phyloP scores from a whole-genome alignment of 2,113 vertebrate genomes.

The Menidia beryllina region DNA sequence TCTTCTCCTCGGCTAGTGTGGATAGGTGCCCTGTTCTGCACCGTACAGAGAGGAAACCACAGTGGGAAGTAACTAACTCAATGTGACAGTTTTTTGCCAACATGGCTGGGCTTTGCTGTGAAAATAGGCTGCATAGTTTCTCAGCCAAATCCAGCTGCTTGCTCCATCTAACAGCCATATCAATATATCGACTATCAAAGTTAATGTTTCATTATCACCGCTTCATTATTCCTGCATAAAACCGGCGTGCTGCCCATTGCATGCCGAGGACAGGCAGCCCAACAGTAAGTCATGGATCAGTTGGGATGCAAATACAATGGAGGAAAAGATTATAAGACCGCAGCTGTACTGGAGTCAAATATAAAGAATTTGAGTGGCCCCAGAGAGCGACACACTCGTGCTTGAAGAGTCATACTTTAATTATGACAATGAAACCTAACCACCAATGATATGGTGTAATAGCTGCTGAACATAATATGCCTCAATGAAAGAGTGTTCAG shows the following conservation, averaged over 20 bases:
- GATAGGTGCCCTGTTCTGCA: constrained; percentile 1
- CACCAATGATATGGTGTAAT: constrained; percentile 14
- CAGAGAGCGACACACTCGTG: constrained; percentile 14
- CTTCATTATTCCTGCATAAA: not conserved
- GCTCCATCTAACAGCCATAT: not conserved
- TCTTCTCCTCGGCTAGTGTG: not conserved
- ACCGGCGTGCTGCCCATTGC: not conserved
- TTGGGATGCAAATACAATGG: constrained; percentile 37
- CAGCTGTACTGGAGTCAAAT: constrained; percentile 23
- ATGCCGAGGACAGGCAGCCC: constrained; percentile 11
- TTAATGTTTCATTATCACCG: not conserved
- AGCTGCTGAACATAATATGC: constrained; percentile 17
- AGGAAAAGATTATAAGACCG: constrained; percentile 49
- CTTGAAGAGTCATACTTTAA: constrained; percentile 7
- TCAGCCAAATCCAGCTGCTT: constrained; percentile 15
- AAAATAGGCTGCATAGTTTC: constrained; percentile 14
- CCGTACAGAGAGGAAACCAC: constrained; percentile 1
- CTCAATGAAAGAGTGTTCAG: constrained; percentile 4
- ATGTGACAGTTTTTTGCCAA: not conserved
- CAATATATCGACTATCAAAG: not conserved
- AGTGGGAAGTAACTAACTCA: not conserved
- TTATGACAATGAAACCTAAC: constrained; percentile 27
- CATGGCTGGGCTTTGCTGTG: not conserved
- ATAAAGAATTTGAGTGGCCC: constrained; percentile 32
- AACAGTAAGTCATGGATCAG: constrained; percentile 39